phyloP scores from a whole-genome alignment of 1,140 invertebrate species.

The Nylanderia fulva region DNA sequence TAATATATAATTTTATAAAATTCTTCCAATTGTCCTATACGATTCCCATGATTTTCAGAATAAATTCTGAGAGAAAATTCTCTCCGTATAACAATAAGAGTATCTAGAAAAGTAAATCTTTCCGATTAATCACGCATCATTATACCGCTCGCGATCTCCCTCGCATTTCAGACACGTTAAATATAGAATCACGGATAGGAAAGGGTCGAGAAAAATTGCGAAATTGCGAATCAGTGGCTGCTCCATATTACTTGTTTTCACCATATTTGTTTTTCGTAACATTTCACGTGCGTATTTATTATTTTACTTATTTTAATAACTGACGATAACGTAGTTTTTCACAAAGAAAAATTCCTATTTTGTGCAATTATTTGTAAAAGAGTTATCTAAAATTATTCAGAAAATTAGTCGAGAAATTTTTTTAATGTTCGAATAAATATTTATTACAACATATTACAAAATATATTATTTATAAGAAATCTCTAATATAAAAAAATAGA shows the following conservation, averaged over 20 bases:
- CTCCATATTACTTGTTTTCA: background rate
- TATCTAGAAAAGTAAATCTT: background rate
- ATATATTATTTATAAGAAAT: background rate
- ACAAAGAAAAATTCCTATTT: no score
- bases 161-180: slow-evolving; percentile 2
- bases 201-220: slow-evolving; percentile 22
- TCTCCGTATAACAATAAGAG: no score
- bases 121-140: background rate
- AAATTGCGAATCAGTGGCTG: slow-evolving; percentile 10
- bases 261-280: background rate
- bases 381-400: slow-evolving; percentile 6
- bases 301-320: background rate
- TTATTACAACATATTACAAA: background rate
- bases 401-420: background rate
- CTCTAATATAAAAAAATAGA: background rate
- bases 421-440: background rate
- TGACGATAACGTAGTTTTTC: background rate
- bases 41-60: no score
- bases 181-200: slow-evolving; percentile 22
- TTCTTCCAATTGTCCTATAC: no score
- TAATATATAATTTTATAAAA: no score
- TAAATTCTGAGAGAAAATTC: no score
- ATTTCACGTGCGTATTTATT: background rate
- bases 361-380: background rate
- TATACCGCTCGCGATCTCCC: background rate